These are phyloP conservation scores for Orientallactaga sibirica DNA, from an alignment of 2,797 vertebrate genomes.

Conservation along the genomic window DNA sequence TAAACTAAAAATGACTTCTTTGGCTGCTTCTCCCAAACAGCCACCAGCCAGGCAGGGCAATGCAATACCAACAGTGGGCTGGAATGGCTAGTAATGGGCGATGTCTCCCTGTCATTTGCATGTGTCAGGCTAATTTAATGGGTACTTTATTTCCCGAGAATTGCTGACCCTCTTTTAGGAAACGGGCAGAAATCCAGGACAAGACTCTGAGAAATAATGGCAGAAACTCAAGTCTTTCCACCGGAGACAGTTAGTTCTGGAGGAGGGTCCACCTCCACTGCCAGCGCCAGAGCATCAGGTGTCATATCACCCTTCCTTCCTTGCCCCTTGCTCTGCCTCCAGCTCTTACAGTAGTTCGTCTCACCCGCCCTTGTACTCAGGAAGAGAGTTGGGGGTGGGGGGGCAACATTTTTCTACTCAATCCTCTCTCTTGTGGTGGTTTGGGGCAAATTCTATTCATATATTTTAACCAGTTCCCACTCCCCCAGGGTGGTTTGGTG, in stretches of 20 bases:
- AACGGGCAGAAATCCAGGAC: slow-evolving; percentile 61
- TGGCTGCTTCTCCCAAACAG: slow-evolving; percentile 48
- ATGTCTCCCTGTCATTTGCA: slow-evolving; percentile 34
- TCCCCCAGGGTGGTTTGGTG: slow-evolving; percentile 87
- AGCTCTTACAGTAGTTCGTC: slow-evolving; percentile 49
- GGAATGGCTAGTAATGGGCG: background rate
- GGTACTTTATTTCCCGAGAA: slow-evolving; percentile 65
- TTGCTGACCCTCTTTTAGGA: slow-evolving; percentile 40
- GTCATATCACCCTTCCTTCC: background rate
- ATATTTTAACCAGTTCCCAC: slow-evolving; percentile 78
- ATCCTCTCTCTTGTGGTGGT: slow-evolving; percentile 80
- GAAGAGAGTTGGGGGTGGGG: slow-evolving; percentile 68
- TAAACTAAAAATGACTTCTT: slow-evolving; percentile 52
- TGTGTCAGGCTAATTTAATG: slow-evolving; percentile 64
- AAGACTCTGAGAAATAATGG: slow-evolving; percentile 47
- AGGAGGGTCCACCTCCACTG: background rate
- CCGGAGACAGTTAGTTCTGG: background rate
- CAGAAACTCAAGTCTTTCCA: slow-evolving; percentile 39
- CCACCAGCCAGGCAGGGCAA: slow-evolving; percentile 21
- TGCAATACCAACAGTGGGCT: background rate
- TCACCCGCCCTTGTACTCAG: slow-evolving; percentile 67
- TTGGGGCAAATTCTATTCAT: slow-evolving; percentile 77
- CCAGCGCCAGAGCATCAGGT: background rate
- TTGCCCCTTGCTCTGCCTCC: background rate
- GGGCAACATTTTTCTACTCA: slow-evolving; percentile 74